Base-by-base conservation (phyloP, 2,888 invertebrate species). In the Drosophila melanosoma region DNA sequence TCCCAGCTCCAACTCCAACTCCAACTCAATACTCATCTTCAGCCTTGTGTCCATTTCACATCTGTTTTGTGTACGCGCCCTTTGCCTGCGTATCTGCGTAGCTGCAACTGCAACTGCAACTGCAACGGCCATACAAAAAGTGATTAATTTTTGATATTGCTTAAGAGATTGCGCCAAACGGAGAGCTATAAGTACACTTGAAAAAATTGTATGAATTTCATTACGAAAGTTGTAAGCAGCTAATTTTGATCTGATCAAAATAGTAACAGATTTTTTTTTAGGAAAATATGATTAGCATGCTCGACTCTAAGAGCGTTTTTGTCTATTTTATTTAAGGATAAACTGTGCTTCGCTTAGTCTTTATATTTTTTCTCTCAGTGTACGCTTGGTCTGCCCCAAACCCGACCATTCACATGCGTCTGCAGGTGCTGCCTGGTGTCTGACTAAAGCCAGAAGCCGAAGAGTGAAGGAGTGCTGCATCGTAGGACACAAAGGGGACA, bases 61-160 rank as follows among this genome's bases (percentile, higher is more conserved):
- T 71, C 73, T 74, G 81, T 68, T 74, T 57, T 57, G 20, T 56
- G 60, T 45, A 45, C 56, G 48, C 66, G 58, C 36, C 54, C 53
- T 57, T 51, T 66, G 64, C 62, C 36, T 58, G 65, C 71, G 69
- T 74, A 72, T 66, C 77, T 74, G 80, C 71, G 83, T 83, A 89
- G 74, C 86, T 83, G 83, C 73, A 89, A 80, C 76, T 78, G 76
- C 75, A 76, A 54, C 54, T 23, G 53, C 57, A 61, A 38, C 51
- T 10, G 42, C 61, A 57, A 49, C 40, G 35, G 60, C 75, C 52
- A 45, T 54, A 65, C 69, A 74, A 87, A 88, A 87, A 87, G 89
- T 87, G 90, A 87, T 87, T 87, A 87, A 87, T 87, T 89, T 89
- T 89, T 89, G 87, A 87, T 88, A 83, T 87, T 87, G 90, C 65